Evolutionary conservation across 2,797 vertebrate species (phyloP).

Genomic region (Falco rusticolus): DNA sequence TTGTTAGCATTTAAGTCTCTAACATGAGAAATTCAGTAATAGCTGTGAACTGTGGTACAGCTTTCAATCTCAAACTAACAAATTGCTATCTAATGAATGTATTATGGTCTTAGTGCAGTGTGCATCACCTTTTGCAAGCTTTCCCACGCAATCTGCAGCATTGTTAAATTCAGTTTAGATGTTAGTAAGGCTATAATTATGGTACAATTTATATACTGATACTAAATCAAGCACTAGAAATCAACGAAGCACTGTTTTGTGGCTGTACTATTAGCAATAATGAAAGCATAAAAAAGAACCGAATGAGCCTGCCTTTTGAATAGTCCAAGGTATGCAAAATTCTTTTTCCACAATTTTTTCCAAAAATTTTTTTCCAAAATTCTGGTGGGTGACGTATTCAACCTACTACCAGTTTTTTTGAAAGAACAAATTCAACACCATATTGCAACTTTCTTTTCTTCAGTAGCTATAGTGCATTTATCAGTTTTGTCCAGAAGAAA

Average conservation of each 20-base stretch:
- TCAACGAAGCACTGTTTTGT: neutral
- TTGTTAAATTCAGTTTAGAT: conserved; percentile 50
- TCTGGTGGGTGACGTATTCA: neutral
- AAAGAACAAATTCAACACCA: neutral
- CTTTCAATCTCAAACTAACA: neutral
- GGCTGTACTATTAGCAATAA: neutral
- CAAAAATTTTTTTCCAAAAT: neutral
- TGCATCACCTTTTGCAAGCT: conserved; percentile 6
- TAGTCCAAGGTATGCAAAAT: neutral
- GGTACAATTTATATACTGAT: neutral
- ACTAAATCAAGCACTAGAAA: conserved; percentile 34
- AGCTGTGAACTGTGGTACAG: neutral
- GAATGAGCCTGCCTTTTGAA: neutral
- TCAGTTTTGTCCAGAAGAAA: neutral
- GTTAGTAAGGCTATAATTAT: neutral
- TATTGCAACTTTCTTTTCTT: neutral
- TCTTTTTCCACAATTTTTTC: neutral
- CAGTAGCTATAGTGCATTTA: neutral
- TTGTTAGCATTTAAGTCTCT: neutral
- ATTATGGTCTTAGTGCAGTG: neutral
- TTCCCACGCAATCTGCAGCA: neutral
- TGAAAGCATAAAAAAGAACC: neutral
- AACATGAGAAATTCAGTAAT: conserved; percentile 31
- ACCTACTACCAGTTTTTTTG: neutral
- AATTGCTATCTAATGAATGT: neutral